Evolutionary conservation across 2,113 vertebrate species (phyloP), one percentile per base, ranked within the genome.

Genomic region (Promerops cafer): DNA sequence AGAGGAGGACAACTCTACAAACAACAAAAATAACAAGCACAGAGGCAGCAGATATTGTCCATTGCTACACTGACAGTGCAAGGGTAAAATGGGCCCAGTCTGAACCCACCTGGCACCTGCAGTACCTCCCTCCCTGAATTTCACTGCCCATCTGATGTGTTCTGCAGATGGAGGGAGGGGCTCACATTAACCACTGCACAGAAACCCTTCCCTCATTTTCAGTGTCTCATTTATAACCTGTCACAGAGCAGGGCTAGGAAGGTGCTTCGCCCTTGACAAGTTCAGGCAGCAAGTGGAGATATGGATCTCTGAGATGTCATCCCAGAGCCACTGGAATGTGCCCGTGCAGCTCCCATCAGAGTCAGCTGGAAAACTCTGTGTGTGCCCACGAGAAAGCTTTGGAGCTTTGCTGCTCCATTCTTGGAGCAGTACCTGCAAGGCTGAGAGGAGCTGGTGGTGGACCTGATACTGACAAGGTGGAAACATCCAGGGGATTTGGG

Each of bases 181-280:
- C 40, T 66, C 19, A 1, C 28, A 13, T 35, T 30, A 39, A 26
- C 21, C 60, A 23, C 15, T 27, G 35, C n/a, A 16, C 7, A 27
- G 35, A 86, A 95, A 56, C 13, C 30, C 56, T 56, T 56, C 27
- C 54, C 60, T 68, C 30, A 3, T n/a, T 56, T 21, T 30, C 76
- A 40, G 6, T 9, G 30, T 54, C 26, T 65, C 16, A 0, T 74
- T 69, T 39, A 27, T 13, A 18, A 42, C 39, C 33, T 13, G 22
- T 2, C 56, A 19, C n/a, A 54, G 47, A 56, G 60, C 0, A 0
- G 10, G 1, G 21, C 2, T 5, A 4, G 31, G 70, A 79, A 91
- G 47, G 50, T 33, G 45, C 15, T 64, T 9, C 27, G 24, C 50
- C 49, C n/a, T 30, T 19, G 81, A 7, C 54, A 35, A 50, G 84